These are phyloP conservation scores for Aeoliscus strigatus DNA, from an alignment of 2,797 vertebrate genomes.

Conservation along the genomic window DNA sequence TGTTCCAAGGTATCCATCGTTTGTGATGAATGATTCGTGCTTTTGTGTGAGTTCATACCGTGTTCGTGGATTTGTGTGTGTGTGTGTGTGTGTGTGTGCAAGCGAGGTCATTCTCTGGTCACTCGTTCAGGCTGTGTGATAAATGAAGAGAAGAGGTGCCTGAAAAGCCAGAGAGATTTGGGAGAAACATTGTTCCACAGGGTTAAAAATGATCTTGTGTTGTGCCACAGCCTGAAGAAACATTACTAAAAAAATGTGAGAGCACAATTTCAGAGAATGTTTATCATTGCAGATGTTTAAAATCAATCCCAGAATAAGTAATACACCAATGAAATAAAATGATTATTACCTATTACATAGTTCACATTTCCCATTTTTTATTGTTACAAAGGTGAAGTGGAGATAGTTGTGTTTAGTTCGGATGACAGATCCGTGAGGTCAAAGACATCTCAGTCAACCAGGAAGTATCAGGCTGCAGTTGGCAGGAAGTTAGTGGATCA, in stretches of 20 bases:
- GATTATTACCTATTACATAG: too few relatives aligned
- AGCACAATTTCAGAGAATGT: conserved; percentile 49
- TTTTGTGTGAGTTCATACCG: conserved; percentile 63
- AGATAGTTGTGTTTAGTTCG: conserved; percentile 55
- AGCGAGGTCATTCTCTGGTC: conserved; percentile 72
- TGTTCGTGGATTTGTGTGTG: conserved; percentile 50
- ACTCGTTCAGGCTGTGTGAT: conserved; percentile 74
- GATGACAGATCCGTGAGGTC: conserved; percentile 38
- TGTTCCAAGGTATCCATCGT: conserved; percentile 72
- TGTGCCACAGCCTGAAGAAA: conserved; percentile 62
- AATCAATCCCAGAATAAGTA: conserved; percentile 49
- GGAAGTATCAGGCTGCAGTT: conserved; percentile 62
- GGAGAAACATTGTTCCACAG: conserved; percentile 70
- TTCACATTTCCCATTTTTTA: neutral
- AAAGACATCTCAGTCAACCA: conserved; percentile 65
- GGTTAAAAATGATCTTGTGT: conserved; percentile 70
- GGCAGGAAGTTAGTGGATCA: conserved; percentile 59
- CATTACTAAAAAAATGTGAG: conserved; percentile 38
- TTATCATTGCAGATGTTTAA: conserved; percentile 56
- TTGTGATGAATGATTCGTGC: conserved; percentile 69
- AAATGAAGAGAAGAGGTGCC: conserved; percentile 74
- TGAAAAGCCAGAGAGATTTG: conserved; percentile 69
- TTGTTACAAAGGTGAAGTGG: conserved; percentile 31
- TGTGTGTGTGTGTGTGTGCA: conserved; percentile 22
- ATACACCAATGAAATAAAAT: conserved; percentile 16